Evolutionary conservation across 2,113 vertebrate species (phyloP).

Genomic region (Nothobranchius furzeri): DNA sequence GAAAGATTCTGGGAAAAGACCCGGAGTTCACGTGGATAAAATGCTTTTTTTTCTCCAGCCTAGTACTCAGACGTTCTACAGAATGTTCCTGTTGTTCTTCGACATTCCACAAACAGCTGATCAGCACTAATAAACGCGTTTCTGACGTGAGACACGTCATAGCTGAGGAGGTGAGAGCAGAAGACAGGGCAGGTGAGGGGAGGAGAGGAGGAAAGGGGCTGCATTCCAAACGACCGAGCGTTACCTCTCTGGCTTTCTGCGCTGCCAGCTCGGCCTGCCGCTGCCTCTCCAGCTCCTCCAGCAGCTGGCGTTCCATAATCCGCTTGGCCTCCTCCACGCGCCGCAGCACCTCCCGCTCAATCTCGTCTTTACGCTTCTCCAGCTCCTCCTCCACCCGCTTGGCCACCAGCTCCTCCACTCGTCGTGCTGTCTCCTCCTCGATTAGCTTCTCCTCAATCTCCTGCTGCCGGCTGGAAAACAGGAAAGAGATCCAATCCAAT

Average conservation of each 20-base stretch:
- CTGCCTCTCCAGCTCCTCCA: slow-evolving; percentile 99
- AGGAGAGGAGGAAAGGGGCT: slow-evolving; percentile 45
- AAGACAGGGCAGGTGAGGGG: background rate
- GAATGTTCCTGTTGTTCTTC: too few relatives aligned
- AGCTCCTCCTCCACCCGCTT: slow-evolving; percentile 97
- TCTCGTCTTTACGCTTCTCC: slow-evolving; percentile 97
- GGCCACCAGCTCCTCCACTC: slow-evolving; percentile 97
- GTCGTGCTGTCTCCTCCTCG: slow-evolving; percentile 97
- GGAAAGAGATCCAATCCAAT: too few relatives aligned
- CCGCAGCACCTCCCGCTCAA: slow-evolving; percentile 97
- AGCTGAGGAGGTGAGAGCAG: background rate
- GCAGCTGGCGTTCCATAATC: slow-evolving; percentile 99
- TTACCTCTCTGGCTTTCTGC: slow-evolving; percentile 99
- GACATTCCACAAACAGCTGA: too few relatives aligned
- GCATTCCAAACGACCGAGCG: slow-evolving; percentile 99
- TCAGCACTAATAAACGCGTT: too few relatives aligned
- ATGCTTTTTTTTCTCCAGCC: too few relatives aligned
- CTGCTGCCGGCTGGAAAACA: slow-evolving; percentile 85
- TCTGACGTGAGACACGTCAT: background rate
- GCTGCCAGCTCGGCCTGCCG: slow-evolving; percentile 97
- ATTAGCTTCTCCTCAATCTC: slow-evolving; percentile 99
- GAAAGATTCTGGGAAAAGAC: background rate
- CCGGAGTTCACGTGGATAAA: too few relatives aligned
- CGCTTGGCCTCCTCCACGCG: slow-evolving; percentile 98
- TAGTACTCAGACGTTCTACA: background rate